Base-by-base conservation (phyloP, 2,113 vertebrate species). In the Erpornis zantholeuca region DNA sequence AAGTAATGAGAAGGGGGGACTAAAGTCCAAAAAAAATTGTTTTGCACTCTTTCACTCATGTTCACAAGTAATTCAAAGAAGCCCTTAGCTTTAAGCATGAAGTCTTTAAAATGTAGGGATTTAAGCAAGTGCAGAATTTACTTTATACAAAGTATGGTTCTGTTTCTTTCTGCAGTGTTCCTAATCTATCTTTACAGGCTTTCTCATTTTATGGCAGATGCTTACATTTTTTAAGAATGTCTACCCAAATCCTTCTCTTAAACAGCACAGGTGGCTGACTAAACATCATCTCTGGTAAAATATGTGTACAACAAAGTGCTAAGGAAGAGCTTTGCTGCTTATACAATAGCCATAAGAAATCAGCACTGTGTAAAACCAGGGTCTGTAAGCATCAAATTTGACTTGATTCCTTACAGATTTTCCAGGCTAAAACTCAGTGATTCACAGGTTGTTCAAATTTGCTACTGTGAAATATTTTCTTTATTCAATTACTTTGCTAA, bases 361-460 rank as follows among this genome's bases (percentile, higher is more conserved):
- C 33, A 75, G 9, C 19, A 71, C 16, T 68, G 27, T 7, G 16
- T 68, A 64, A 89, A 87, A 13, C 6, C 12, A 36, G 35, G 38
- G 15, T 4, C 76, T 0, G 0, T 17, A 63, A 38, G 28, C 2
- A 1, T 50, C 23, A 72, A 72, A 80, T 29, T 15, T 61, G 13
- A 21, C 18, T 63, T 35, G 15, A 64, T 2, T 64, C 64, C 24
- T 50, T 53, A 28, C 7, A 50, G 15, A 14, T 83, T 73, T 94
- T 94, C 36, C 44, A 60, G 18, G 13, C 11, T 77, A 73, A 77
- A 94, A 57, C 18, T 70, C 20, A 45, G 9, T 63, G 25, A 29
- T 50, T 83, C 44, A 47, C 21, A 22, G 10, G 8, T 78, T 68
- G 17, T 47, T 44, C 16, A 59, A 75, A 63, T 21, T 66, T 29